Conservation (phyloP, 2,888 invertebrate genomes). For the Mactromeris polynyma region DNA sequence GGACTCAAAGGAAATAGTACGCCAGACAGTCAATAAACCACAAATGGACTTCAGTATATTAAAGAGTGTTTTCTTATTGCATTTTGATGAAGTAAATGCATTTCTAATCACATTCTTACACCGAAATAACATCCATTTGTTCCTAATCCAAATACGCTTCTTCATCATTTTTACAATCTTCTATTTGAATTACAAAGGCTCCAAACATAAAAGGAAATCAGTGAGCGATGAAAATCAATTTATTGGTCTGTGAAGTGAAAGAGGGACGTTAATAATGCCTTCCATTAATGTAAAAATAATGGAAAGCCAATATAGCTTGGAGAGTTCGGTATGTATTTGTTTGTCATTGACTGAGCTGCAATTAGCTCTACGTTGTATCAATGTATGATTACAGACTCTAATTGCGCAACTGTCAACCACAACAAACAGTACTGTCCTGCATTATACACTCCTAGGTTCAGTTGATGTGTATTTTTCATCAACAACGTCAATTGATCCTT, state of each 20-base stretch:
- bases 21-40: not conserved
- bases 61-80: not conserved
- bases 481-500: not conserved
- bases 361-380: constrained; percentile 4
- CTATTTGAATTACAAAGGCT: not conserved
- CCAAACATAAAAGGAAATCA: constrained; percentile 5
- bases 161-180: not conserved
- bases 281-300: constrained; percentile 14
- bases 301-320: constrained; percentile 17
- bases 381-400: not conserved
- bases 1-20: not conserved
- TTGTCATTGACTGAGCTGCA: constrained; percentile 3
- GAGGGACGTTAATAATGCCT: not conserved
- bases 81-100: constrained; percentile 7
- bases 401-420: not conserved
- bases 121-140: not conserved
- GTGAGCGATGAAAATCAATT: constrained; percentile 19
- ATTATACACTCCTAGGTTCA: not conserved
- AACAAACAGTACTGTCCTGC: not conserved
- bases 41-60: not conserved
- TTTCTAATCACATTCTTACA: constrained; percentile 16
- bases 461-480: not conserved
- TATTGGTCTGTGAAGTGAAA: not conserved
- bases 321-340: not conserved
- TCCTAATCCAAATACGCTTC: not conserved